A percentile compares a stretch with the other conserved stretches of the same genome.
phyloP scores from a whole-genome alignment of 2,797 vertebrate species.

The Gila robusta region DNA sequence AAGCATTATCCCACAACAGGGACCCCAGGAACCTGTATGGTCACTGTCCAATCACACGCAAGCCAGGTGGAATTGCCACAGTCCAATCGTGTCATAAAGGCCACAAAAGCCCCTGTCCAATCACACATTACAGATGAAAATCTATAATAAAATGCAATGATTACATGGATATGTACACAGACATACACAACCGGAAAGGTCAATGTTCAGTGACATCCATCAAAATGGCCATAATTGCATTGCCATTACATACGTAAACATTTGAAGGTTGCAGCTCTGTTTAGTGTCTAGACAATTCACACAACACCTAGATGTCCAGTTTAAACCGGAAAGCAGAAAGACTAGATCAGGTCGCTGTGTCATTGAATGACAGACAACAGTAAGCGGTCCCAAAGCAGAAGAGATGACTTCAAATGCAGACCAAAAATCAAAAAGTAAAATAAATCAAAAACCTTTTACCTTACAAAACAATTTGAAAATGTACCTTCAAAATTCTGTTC shows the following conservation, averaged over 20 bases:
- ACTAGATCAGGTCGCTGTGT: conserved; percentile 26
- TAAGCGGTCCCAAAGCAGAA: background rate
- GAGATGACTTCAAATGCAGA: conserved; percentile 2
- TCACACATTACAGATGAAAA: conserved; percentile 36
- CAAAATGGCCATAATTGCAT: conserved; percentile 2
- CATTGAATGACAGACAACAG: conserved; percentile 18
- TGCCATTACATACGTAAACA: conserved; percentile 30
- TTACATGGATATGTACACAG: conserved; percentile 15
- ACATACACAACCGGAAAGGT: conserved; percentile 22
- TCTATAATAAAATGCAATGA: conserved; percentile 2
- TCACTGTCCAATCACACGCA: conserved; percentile 67
- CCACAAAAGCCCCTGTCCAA: conserved; percentile 45
- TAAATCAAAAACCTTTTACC: background rate
- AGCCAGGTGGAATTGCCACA: conserved; percentile 65
- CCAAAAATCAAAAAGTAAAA: background rate
- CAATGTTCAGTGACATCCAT: conserved; percentile 8
- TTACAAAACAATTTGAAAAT: background rate
- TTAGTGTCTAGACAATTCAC: conserved; percentile 16
- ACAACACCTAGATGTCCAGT: conserved; percentile 10
- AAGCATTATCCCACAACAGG: conserved; percentile 69
- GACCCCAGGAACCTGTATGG: conserved; percentile 65
- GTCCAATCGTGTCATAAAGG: conserved; percentile 57
- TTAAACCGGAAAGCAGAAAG: conserved; percentile 19
- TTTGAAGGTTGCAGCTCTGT: conserved; percentile 30
- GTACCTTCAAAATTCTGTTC: background rate